Evolutionary conservation across 2,797 vertebrate species (phyloP), one percentile per base, ranked within the genome.

Genomic region (Periparus ater): DNA sequence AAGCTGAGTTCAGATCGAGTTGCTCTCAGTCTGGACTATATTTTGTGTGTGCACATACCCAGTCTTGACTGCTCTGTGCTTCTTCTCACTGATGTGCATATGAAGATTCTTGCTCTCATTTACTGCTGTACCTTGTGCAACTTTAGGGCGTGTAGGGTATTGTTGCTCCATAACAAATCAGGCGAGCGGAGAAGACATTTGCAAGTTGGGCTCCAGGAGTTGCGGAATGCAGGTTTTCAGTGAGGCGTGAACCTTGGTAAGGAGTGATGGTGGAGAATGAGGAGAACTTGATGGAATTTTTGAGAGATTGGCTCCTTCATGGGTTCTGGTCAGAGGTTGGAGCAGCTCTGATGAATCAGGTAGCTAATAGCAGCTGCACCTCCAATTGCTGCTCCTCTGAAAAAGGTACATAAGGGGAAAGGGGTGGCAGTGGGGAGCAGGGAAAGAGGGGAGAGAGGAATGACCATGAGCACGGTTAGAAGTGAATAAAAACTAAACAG

Each of bases 121-220:
- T 65, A 14, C 26, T 78, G 6, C 30, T 68, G 44, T 48, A 38
- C 36, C 26, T 22, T 38, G 23, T 53, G 32, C 36, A 42, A 0
- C 23, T 51, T 62, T 1, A 80, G 44, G 47, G 40, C 0, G 0
- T 23, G 26, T 27, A 65, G 44, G 25, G 17, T 67, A 5, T 75
- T 77, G 34, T 58, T 63, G 54, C 42, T 66, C 23, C 2, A 2
- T 65, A 36, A 34, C 86, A 72, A 38, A 17, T 45, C 5, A 18
- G 32, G 27, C 25, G 14, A 29, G 7, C 12, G 25, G 44, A 71
- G 42, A 78, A 38, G 19, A 3, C 14, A 2, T 72, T 84, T 88
- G 36, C 25, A 80, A 65, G 20, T 11, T 58, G 30, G 29, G 10
- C 53, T 50, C 42, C 32, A 50, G 50, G 38, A 47, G 5, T 6